Percentiles rank a stretch among this genome's conserved stretches.
phyloP scores from a whole-genome alignment of 64 coral and sea anemone genomes.

The Pachyseris speciosa region DNA sequence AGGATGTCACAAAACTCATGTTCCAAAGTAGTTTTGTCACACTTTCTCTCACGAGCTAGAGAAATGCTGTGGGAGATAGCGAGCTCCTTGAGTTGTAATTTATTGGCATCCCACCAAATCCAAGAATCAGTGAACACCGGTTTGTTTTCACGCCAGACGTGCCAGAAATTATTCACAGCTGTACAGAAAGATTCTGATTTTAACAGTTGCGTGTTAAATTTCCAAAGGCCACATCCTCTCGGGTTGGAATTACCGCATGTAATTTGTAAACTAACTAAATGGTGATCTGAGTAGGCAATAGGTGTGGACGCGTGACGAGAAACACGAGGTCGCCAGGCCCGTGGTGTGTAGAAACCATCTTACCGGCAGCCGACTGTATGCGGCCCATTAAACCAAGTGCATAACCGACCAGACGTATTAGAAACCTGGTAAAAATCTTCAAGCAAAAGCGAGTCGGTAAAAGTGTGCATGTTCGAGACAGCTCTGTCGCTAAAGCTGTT shows the following conservation, averaged over 20 bases:
- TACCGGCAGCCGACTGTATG: conserved; percentile 26
- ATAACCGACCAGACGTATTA: background rate
- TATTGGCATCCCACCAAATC: background rate
- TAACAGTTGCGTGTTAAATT: background rate
- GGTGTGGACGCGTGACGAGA: too few relatives aligned
- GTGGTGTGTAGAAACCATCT: conserved; percentile 6
- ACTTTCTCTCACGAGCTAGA: background rate
- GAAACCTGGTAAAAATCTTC: background rate
- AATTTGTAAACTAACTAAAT: background rate
- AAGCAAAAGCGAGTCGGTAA: background rate
- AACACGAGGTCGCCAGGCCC: background rate
- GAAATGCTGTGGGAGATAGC: background rate
- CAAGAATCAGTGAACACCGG: background rate
- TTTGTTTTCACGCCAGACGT: background rate
- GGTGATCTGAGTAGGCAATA: background rate
- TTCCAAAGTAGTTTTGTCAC: background rate
- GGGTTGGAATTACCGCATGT: background rate
- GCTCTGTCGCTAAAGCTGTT: background rate
- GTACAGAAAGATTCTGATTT: background rate
- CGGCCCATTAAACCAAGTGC: conserved; percentile 36
- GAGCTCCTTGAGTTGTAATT: background rate
- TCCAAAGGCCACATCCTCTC: background rate
- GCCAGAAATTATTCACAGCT: background rate
- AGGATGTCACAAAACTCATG: background rate
- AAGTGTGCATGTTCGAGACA: background rate